Conservation (phyloP, 2,113 vertebrate genomes). For the Cyprinodon tularosa region DNA sequence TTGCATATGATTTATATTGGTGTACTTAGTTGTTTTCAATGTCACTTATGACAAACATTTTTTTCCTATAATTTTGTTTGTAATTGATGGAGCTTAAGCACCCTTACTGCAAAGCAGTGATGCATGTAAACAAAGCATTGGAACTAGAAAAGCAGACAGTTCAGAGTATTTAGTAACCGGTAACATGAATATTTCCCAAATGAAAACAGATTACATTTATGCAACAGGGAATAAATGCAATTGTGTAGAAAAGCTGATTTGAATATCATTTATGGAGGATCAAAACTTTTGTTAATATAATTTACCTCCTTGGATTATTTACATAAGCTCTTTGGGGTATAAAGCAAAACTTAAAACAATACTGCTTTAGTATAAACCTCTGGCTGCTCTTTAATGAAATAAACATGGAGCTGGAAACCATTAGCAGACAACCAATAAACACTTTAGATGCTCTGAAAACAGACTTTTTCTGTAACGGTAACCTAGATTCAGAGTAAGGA, state of each 20-base stretch:
- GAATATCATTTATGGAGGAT: background rate
- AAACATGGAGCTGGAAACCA: background rate
- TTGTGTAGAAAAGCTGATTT: background rate
- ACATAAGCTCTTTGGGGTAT: slow-evolving; percentile 4
- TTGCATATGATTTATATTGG: background rate
- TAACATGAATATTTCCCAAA: background rate
- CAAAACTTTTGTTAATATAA: background rate
- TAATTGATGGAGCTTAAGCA: background rate
- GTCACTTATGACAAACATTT: background rate
- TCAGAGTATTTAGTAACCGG: background rate
- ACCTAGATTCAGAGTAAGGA: slow-evolving; percentile 32
- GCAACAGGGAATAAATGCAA: background rate
- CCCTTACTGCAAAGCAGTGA: background rate
- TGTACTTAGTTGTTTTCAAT: background rate
- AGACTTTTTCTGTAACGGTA: slow-evolving; percentile 11
- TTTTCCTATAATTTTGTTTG: background rate
- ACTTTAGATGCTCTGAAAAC: slow-evolving; percentile 20
- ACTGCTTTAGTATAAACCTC: slow-evolving; percentile 6
- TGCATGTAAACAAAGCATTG: background rate
- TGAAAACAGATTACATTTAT: background rate
- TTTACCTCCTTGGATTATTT: slow-evolving; percentile 4
- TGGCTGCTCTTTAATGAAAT: slow-evolving; percentile 16
- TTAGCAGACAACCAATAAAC: slow-evolving; percentile 21
- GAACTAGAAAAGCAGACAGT: background rate
- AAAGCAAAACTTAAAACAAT: slow-evolving; percentile 9